Evolutionary conservation across 1,140 invertebrate genomes (phyloP).

Genomic region (Aradophagus sp.): DNA sequence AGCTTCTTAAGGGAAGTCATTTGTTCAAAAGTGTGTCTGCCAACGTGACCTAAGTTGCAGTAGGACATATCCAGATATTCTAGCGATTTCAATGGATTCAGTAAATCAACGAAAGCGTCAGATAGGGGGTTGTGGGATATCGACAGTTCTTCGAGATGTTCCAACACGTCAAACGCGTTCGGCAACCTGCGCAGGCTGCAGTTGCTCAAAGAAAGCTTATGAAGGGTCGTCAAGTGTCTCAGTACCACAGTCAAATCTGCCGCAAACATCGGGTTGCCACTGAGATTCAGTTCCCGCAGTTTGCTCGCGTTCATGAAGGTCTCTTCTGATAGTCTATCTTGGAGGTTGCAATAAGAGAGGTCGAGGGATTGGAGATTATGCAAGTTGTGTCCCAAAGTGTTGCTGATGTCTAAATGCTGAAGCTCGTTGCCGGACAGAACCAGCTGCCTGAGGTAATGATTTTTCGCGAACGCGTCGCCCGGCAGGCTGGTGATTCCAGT

Average conservation of each 20-base stretch:
- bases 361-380: conserved; percentile 81
- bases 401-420: conserved; percentile 78
- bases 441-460: conserved; percentile 79
- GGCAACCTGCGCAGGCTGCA: conserved; percentile 79
- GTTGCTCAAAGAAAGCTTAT: conserved; percentile 81
- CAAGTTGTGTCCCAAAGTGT: conserved; percentile 80
- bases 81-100: conserved; percentile 80
- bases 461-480: conserved; percentile 80
- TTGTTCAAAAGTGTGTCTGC: conserved; percentile 80
- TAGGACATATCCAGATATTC: conserved; percentile 85
- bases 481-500: conserved; percentile 79
- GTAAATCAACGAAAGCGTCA: conserved; percentile 80
- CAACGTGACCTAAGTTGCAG: conserved; percentile 80
- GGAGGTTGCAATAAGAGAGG: conserved; percentile 81
- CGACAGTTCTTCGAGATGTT: conserved; percentile 80
- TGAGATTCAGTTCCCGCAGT: no score
- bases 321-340: conserved; percentile 79
- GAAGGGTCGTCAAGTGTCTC: conserved; percentile 78
- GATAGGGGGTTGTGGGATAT: conserved; percentile 82
- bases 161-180: conserved; percentile 80
- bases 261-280: conserved; percentile 80
- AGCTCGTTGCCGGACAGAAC: conserved; percentile 81
- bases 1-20: conserved; percentile 81
- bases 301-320: conserved; percentile 82
- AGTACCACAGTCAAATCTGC: conserved; percentile 80